phyloP scores from a whole-genome alignment of 2,888 invertebrate species.

The Dusona sp. region DNA sequence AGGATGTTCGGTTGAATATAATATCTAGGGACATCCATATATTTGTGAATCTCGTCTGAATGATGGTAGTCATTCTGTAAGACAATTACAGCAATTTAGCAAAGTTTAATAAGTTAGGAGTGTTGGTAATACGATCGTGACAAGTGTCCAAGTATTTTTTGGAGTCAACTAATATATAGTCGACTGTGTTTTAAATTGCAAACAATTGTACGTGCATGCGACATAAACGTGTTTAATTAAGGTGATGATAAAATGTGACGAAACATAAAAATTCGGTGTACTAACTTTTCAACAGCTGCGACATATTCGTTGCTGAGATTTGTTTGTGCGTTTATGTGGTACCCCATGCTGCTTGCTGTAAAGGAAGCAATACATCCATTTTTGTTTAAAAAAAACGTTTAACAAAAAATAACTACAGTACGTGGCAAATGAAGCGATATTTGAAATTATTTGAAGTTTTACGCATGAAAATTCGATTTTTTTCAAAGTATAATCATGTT shows the following conservation, averaged over 20 bases:
- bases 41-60: slow-evolving; percentile 82
- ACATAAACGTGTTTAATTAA: not conserved
- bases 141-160: no score
- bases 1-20: slow-evolving; percentile 84
- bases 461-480: no score
- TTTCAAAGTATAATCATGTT: not conserved
- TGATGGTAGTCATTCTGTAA: slow-evolving; percentile 82
- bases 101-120: not conserved
- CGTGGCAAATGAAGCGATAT: no score
- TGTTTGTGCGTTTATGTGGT: slow-evolving; percentile 82
- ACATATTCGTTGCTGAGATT: slow-evolving; percentile 83
- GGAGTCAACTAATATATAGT: no score
- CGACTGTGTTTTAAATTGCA: no score
- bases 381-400: not conserved
- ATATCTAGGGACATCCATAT: slow-evolving; percentile 86
- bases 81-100: not conserved
- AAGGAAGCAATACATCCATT: slow-evolving; percentile 37
- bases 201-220: no score
- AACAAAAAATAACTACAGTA: not conserved
- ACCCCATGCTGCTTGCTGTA: slow-evolving; percentile 84
- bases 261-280: slow-evolving; percentile 44
- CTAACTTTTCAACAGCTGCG: slow-evolving; percentile 83
- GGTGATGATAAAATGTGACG: not conserved
- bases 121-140: not conserved
- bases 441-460: no score